Percentiles rank a stretch among this genome's conserved stretches.
These are phyloP conservation scores for Prunella himalayana DNA, from an alignment of 2,113 vertebrate species.

Conservation along the genomic window DNA sequence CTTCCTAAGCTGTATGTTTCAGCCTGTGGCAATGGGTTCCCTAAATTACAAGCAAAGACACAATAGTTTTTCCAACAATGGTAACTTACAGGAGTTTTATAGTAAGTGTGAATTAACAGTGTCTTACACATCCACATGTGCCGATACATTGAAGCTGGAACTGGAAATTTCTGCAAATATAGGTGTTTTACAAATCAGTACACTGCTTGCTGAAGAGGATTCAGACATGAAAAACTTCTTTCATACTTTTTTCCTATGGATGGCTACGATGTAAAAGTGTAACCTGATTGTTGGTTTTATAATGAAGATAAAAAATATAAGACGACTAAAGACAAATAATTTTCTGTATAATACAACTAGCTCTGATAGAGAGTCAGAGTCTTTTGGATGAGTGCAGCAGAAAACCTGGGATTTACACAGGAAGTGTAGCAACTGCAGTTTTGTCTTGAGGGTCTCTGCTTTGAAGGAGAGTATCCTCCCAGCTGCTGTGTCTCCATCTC, in stretches of 20 bases:
- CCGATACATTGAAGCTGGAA: background rate
- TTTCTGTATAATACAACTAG: background rate
- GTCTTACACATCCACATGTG: background rate
- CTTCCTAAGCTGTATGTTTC: background rate
- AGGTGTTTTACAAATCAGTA: background rate
- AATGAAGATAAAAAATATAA: background rate
- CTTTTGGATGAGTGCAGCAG: background rate
- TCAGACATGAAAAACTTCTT: background rate
- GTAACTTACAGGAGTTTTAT: background rate
- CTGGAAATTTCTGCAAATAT: background rate
- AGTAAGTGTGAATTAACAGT: rapidly evolving
- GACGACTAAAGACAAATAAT: background rate
- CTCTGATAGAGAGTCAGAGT: background rate
- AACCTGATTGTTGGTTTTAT: background rate
- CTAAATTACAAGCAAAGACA: background rate
- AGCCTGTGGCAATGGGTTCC: background rate
- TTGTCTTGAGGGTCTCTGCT: background rate
- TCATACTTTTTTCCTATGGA: background rate
- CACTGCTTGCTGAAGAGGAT: background rate
- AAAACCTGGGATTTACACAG: background rate
- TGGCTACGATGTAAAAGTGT: background rate
- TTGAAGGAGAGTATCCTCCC: background rate
- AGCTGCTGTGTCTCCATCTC: background rate
- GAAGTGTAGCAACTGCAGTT: background rate
- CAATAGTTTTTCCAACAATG: background rate